Evolutionary conservation across 2,797 vertebrate species (phyloP).

Genomic region (Rhynchonycteris naso): DNA sequence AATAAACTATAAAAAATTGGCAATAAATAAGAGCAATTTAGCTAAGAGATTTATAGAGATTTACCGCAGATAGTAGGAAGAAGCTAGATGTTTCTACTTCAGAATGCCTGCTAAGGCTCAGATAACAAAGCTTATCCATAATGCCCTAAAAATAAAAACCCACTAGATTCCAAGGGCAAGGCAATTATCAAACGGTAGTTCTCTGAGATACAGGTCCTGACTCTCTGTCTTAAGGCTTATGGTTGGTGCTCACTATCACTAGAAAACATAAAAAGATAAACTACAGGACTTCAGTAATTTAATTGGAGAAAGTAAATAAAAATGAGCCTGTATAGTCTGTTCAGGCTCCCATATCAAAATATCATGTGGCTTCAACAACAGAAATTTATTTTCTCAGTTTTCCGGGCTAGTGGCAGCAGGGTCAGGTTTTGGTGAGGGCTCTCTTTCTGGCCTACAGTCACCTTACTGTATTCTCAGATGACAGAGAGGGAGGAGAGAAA

Average conservation of each 20-base stretch:
- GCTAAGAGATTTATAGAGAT: not conserved
- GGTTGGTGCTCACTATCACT: not conserved
- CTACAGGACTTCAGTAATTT: not conserved
- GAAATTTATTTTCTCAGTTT: not conserved
- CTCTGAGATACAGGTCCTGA: not conserved
- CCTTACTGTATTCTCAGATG: not conserved
- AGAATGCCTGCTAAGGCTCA: not conserved
- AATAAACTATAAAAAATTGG: not conserved
- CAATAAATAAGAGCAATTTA: not conserved
- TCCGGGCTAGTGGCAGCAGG: not conserved
- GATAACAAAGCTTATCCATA: not conserved
- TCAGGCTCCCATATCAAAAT: not conserved
- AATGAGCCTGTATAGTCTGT: not conserved
- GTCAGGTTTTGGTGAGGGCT: not conserved
- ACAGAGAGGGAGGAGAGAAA: not conserved
- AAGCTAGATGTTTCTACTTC: not conserved
- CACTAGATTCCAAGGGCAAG: not conserved
- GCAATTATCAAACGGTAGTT: not conserved
- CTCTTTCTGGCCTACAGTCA: not conserved
- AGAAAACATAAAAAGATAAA: not conserved
- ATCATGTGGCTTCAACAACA: not conserved
- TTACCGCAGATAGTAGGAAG: not conserved
- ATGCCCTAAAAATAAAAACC: not conserved
- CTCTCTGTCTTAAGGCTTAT: not conserved
- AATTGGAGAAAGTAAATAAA: constrained; percentile 20